These are phyloP conservation scores for Pseudachorutes palmiensis DNA, from an alignment of 1,140 invertebrate species.

Conservation along the genomic window DNA sequence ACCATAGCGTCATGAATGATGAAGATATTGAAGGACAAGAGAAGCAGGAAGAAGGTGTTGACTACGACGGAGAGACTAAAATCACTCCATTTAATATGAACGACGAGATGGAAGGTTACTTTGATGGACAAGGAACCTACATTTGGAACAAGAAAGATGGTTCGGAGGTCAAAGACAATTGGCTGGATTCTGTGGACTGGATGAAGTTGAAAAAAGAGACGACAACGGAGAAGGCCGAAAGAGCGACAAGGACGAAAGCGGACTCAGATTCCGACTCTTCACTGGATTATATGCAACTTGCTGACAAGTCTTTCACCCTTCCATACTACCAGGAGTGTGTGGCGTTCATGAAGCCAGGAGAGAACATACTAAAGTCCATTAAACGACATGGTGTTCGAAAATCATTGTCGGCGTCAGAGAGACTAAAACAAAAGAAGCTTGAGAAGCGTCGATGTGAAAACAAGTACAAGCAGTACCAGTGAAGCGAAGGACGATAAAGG, in stretches of 20 bases:
- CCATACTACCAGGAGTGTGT: slow-evolving; percentile 70
- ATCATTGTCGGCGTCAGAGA: slow-evolving; percentile 63
- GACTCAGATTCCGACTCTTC: slow-evolving; percentile 6
- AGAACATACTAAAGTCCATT: slow-evolving; percentile 75
- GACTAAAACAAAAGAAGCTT: slow-evolving; percentile 65
- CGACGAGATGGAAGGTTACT: slow-evolving; percentile 92
- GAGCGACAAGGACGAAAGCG: slow-evolving; percentile 39
- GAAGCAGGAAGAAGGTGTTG: slow-evolving; percentile 60
- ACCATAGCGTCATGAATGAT: slow-evolving; percentile 66
- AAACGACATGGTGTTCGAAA: slow-evolving; percentile 65
- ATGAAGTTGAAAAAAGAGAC: slow-evolving; percentile 46
- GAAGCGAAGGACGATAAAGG: too few species aligned
- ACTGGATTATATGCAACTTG: slow-evolving; percentile 11
- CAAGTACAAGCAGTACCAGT: too few species aligned
- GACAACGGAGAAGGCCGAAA: slow-evolving; percentile 11
- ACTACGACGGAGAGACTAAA: slow-evolving; percentile 62
- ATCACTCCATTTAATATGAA: slow-evolving; percentile 98
- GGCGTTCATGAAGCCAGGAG: slow-evolving; percentile 67
- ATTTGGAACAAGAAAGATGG: slow-evolving; percentile 79
- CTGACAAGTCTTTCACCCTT: slow-evolving; percentile 51
- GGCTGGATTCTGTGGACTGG: slow-evolving; percentile 98
- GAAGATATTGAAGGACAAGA: slow-evolving; percentile 81
- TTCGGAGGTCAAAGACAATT: slow-evolving; percentile 80
- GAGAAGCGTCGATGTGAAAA: too few species aligned
- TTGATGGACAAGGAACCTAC: slow-evolving; percentile 90